These are phyloP conservation scores for Melanostigma gelatinosum DNA, from an alignment of 2,113 vertebrate species.

Conservation along the genomic window DNA sequence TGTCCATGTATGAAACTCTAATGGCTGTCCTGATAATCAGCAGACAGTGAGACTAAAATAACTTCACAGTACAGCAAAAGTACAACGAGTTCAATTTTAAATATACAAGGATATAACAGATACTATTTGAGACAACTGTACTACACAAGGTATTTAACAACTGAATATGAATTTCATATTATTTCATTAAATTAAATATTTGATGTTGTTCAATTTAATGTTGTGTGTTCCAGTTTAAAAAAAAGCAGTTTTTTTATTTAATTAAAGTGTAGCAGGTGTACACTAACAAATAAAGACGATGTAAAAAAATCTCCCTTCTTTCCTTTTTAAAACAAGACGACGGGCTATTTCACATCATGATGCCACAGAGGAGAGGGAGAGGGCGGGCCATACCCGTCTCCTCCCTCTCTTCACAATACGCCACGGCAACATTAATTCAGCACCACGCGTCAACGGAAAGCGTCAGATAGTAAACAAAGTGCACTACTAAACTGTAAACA, in stretches of 20 bases:
- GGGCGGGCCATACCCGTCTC: too few species aligned
- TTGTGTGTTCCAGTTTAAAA: background rate
- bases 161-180: background rate
- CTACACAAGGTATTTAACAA: background rate
- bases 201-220: background rate
- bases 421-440: background rate
- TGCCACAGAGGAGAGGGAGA: background rate
- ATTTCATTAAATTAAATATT: background rate
- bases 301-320: background rate
- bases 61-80: background rate
- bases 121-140: background rate
- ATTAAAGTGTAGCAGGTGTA: background rate
- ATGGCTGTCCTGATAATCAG: background rate
- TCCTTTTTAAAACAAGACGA: background rate
- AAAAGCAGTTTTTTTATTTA: background rate
- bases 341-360: background rate
- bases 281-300: slow-evolving; percentile 27
- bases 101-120: background rate
- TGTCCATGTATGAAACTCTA: slow-evolving; percentile 15
- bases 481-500: too few species aligned
- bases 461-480: background rate
- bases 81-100: background rate
- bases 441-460: background rate
- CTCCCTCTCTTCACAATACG: background rate
- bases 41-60: background rate